Base-by-base conservation (phyloP, 2,888 invertebrate genomes). In the Eupeodes latifasciatus region DNA sequence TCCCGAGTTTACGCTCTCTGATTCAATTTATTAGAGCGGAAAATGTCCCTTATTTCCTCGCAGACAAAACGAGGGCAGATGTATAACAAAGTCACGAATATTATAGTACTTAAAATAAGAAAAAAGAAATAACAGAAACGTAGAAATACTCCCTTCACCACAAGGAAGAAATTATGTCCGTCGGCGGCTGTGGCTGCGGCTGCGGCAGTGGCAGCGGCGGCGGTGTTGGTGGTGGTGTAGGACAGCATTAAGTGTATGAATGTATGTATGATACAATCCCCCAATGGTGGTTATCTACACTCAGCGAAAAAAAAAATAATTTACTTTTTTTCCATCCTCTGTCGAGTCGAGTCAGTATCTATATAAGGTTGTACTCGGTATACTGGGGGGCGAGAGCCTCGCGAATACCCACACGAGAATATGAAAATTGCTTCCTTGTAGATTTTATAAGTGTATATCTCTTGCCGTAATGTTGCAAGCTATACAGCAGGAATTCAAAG, bases 1-100 rank as follows among this genome's bases (percentile, higher is more conserved):
- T 91, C n/a, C n/a, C 10, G 59, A 91, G 90, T 92, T 91, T 91
- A 92, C 92, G 91, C 90, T 92, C 90, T 91, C 91, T 92, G 92
- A 92, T 92, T 92, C 91, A 91, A 92, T 92, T 92, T 92, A 92
- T 92, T 92, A 92, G 92, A 92, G 92, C 92, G 91, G 92, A 92
- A 92, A 92, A 89, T 82, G 82, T 81, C 72, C 76, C 72, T 82
- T 81, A 82, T 85, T 85, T 85, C 86, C 81, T 88, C 53, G 69
- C 81, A 78, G 88, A 81, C 81, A 81, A 88, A 88, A 88, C 81
- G 88, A 81, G 88, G 85, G 74, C 88, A 88, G 74, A 78, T 51
- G 77, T 75, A 75, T 78, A 81, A 81, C 83, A 80, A 87, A 86
- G 79, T 86, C 86, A 86, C 84, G 71, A 88, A 88, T 78, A 59